Conservation (phyloP, 1,140 invertebrate species). For the Cataglyphis hispanica region DNA sequence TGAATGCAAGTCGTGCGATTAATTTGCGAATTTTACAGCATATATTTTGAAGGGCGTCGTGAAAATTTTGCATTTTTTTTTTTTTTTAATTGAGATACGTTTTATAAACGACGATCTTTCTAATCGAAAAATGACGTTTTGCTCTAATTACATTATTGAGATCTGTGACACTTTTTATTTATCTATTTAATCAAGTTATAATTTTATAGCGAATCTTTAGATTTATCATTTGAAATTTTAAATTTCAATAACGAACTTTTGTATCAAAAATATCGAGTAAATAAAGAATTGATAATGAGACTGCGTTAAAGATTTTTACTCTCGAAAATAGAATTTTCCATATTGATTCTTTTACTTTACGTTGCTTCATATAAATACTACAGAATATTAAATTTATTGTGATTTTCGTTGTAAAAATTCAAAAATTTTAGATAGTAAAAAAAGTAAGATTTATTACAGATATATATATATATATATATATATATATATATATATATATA, state of each 20-base stretch:
- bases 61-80: neutral
- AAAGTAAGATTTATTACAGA: too few species aligned
- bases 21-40: neutral
- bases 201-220: neutral
- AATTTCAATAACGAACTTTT: neutral
- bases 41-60: neutral
- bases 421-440: neutral
- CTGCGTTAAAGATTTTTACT: neutral
- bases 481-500: too few species aligned
- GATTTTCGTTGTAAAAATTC: neutral
- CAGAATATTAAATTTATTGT: neutral
- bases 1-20: neutral
- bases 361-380: neutral
- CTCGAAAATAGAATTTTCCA: neutral
- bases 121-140: neutral
- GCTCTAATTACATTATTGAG: neutral
- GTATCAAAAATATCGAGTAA: neutral
- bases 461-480: too few species aligned
- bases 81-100: neutral
- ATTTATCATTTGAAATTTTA: neutral
- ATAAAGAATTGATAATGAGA: constrained; percentile 1
- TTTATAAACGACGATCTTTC: neutral
- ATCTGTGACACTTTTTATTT: neutral
- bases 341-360: constrained; percentile 8
- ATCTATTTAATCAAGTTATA: neutral